Evolutionary conservation across 2,797 vertebrate genomes (phyloP).

Genomic region (Ptychadena robeensis): DNA sequence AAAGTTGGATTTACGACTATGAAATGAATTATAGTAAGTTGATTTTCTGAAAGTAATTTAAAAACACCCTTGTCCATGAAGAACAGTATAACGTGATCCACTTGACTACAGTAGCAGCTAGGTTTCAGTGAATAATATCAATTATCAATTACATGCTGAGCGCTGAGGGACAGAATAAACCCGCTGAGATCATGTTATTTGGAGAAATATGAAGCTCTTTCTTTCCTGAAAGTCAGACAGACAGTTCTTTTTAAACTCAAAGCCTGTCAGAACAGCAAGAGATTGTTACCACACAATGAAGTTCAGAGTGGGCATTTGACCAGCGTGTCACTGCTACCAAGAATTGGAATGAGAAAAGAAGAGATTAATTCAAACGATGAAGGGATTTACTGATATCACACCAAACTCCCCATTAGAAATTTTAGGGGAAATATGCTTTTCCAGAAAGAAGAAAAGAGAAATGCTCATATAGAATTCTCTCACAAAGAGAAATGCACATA

Average conservation of each 20-base stretch:
- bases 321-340: slow-evolving; percentile 47
- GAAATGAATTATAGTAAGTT: slow-evolving; percentile 25
- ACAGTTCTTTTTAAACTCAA: slow-evolving; percentile 47
- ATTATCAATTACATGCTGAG: slow-evolving; percentile 54
- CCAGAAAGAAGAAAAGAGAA: neutral
- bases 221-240: slow-evolving; percentile 43
- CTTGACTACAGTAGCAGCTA: slow-evolving; percentile 34
- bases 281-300: slow-evolving; percentile 34
- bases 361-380: slow-evolving; percentile 45
- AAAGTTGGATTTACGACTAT: slow-evolving; percentile 13
- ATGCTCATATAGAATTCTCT: neutral
- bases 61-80: slow-evolving; percentile 33
- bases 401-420: neutral
- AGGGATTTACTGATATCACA: slow-evolving; percentile 31
- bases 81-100: slow-evolving; percentile 45
- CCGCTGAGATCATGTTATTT: slow-evolving; percentile 54
- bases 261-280: slow-evolving; percentile 53
- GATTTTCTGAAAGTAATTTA: slow-evolving; percentile 37
- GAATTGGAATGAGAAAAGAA: slow-evolving; percentile 45
- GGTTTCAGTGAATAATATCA: slow-evolving; percentile 55
- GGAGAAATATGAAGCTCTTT: slow-evolving; percentile 57
- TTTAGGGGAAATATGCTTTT: neutral
- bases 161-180: slow-evolving; percentile 48
- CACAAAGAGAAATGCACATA: too few species aligned
- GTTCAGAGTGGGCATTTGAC: slow-evolving; percentile 57